These are phyloP conservation scores for Eleginops maclovinus DNA, from an alignment of 2,113 vertebrate species.

Conservation along the genomic window DNA sequence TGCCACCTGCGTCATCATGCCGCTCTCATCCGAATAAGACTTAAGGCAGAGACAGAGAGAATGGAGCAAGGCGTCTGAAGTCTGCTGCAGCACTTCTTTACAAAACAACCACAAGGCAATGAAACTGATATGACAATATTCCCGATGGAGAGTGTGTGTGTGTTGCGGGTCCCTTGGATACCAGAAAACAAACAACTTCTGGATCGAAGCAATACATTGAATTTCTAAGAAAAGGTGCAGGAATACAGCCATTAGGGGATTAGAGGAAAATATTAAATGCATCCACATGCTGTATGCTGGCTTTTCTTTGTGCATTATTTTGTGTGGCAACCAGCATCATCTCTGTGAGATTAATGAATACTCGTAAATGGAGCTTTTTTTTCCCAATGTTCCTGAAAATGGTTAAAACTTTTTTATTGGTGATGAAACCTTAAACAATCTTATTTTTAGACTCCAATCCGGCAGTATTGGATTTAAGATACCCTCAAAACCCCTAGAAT, in stretches of 20 bases:
- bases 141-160: not conserved
- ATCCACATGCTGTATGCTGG: not conserved
- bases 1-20: constrained; percentile 75
- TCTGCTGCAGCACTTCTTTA: constrained; percentile 41
- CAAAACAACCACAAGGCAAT: not conserved
- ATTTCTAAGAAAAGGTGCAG: not conserved
- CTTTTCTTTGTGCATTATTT: not conserved
- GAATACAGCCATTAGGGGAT: too few relatives aligned
- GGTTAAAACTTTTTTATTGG: not conserved
- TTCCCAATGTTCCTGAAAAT: not conserved
- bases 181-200: not conserved
- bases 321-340: not conserved
- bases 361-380: not conserved
- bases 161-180: not conserved
- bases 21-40: constrained; percentile 53
- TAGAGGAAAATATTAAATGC: not conserved
- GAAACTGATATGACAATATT: constrained; percentile 11
- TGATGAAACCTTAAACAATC: too few relatives aligned
- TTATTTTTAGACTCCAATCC: not conserved
- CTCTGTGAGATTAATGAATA: not conserved
- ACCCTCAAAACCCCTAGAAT: too few relatives aligned
- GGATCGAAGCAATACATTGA: not conserved
- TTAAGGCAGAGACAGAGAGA: constrained; percentile 35
- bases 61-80: constrained; percentile 28
- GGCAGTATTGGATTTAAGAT: too few relatives aligned